phyloP scores from a whole-genome alignment of 2,888 invertebrate genomes.

The Mycalesis mineus region DNA sequence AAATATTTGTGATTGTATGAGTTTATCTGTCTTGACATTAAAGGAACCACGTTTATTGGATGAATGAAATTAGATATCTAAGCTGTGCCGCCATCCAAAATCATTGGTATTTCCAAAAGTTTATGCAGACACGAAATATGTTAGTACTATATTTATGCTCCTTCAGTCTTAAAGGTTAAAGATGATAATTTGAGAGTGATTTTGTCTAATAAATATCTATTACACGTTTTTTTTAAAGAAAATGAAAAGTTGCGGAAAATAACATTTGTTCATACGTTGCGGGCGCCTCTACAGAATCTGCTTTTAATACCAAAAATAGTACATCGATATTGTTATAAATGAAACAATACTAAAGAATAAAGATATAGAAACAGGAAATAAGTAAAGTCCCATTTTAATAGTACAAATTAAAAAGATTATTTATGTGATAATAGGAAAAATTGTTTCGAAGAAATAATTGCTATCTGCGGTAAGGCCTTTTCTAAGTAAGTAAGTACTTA shows the following conservation, averaged over 20 bases:
- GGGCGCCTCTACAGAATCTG: no score
- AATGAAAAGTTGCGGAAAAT: no score
- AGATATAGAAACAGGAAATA: background rate
- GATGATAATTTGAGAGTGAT: no score
- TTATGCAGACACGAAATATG: no score
- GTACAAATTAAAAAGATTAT: background rate
- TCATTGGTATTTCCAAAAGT: background rate
- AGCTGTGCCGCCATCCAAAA: background rate
- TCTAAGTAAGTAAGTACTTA: background rate
- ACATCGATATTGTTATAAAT: no score
- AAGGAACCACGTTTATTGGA: slow-evolving; percentile 20
- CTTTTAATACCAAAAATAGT: no score
- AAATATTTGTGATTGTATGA: slow-evolving; percentile 49
- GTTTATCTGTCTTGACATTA: slow-evolving; percentile 42
- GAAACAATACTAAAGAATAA: no score
- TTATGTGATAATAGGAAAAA: background rate
- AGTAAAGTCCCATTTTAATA: background rate
- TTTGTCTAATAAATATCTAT: no score
- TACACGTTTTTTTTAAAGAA: no score
- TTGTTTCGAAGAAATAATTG: background rate
- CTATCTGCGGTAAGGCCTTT: background rate
- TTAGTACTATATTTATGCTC: no score
- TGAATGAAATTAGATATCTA: background rate
- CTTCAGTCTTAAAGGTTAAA: no score
- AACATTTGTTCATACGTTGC: no score